Base-by-base conservation (phyloP, 2,113 vertebrate species). In the Triplophysa rosa region DNA sequence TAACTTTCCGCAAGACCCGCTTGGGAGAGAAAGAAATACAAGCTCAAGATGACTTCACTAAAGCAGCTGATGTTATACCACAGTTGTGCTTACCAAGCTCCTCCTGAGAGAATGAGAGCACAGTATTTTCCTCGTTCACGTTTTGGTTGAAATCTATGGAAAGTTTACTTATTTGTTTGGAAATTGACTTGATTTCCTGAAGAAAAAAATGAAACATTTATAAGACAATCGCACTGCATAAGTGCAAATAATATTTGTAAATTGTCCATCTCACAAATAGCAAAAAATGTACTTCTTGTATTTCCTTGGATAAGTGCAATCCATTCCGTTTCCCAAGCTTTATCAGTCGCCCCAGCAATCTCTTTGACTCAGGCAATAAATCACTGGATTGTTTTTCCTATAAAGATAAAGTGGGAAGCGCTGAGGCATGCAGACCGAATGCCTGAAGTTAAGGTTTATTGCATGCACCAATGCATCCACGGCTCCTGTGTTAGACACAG, bases 131-230 rank as follows among this genome's bases (percentile, higher is more conserved):
- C 80, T 99, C 97, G 67, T 96, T 98, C 84, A 99, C 87, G 84
- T 99, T 98, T 90, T 92, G 94, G 90, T 95, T 97, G 49, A 98
- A 98, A 85, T 98, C 96, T 79, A 98, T 98, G 85, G 94, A 95
- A 1, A 98, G 93, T 47, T 98, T 93, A 84, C 91, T 95, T 81
- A 97, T 89, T 54, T 88, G 92, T 89, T 98, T 97, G 81, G 95
- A 97, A 52, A 90, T 94, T 16, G 37, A 87, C 90, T 95, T 96
- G 81, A 98, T 94, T 93, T 98, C 95, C 97, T 98, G 2, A 62
- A 56, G 33, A 84, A 26, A 80, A 7, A 81, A 67, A 45, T 45
- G 33, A 71, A 54, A 40, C 11, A 74, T 17, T 52, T 23, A 24
- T 1, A 58, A 71, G 17, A 66, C 14, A 14, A 17, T 29, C 26